Percentiles rank a stretch among this genome's conserved stretches.
Conservation (phyloP, 2,797 vertebrate genomes). For the Setipinna tenuifilis region DNA sequence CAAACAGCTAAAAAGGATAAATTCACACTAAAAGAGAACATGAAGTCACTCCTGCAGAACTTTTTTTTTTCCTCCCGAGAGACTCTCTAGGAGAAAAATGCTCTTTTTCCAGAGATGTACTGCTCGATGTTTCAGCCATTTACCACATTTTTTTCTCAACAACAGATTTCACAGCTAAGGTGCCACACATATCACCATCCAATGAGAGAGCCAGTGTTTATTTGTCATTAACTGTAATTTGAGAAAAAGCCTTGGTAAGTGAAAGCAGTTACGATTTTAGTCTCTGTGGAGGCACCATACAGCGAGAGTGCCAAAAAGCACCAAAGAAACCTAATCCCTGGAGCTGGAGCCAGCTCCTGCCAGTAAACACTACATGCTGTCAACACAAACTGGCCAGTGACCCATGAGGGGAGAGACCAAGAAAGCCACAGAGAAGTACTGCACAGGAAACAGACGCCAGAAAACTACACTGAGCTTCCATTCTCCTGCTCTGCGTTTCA, state of each 20-base stretch:
- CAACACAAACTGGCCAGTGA: background rate
- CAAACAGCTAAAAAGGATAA: background rate
- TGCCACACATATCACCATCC: background rate
- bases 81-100: background rate
- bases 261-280: background rate
- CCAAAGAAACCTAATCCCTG: background rate
- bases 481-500: background rate
- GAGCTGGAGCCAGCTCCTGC: background rate
- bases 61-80: background rate
- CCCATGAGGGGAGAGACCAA: background rate
- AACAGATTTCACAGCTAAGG: background rate
- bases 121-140: background rate
- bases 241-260: background rate
- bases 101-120: background rate
- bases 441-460: background rate
- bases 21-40: background rate
- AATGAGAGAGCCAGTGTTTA: background rate
- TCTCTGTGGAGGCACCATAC: background rate
- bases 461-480: background rate
- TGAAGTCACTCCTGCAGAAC: conserved; percentile 2
- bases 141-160: background rate
- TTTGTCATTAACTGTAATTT: background rate
- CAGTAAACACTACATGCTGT: background rate
- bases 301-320: background rate
- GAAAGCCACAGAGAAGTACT: background rate